Evolutionary conservation across 2,888 invertebrate species (phyloP).

Genomic region (Drosophila demipolita): DNA sequence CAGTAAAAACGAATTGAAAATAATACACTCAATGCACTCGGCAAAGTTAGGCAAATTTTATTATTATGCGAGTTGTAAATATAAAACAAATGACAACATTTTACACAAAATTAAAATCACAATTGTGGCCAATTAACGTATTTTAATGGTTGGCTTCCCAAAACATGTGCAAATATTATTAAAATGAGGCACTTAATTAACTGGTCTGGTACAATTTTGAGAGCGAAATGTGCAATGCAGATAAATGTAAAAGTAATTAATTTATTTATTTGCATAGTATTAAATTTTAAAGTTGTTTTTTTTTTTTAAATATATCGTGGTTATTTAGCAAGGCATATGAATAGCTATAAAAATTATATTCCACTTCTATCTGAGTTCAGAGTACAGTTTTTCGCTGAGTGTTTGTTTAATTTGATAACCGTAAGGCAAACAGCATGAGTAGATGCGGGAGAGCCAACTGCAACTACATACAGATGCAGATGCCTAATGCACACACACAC

Average conservation of each 20-base stretch:
- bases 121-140: not conserved
- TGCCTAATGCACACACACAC: slow-evolving; percentile 18
- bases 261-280: not conserved
- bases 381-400: not conserved
- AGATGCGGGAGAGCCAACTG: not conserved
- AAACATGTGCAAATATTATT: not conserved
- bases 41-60: not conserved
- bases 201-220: no score
- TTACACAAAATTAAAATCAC: not conserved
- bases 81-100: not conserved
- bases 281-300: not conserved
- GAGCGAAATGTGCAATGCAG: not conserved
- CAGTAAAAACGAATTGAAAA: slow-evolving; percentile 12
- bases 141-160: not conserved
- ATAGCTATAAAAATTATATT: not conserved
- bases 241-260: not conserved
- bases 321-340: accelerated
- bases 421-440: slow-evolving; percentile 4
- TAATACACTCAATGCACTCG: not conserved
- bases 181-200: not conserved
- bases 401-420: slow-evolving; percentile 10
- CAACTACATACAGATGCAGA: slow-evolving; percentile 10
- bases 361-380: not conserved
- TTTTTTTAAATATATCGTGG: no score
- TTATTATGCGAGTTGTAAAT: not conserved